Evolutionary conservation across 2,113 vertebrate genomes (phyloP), one percentile per base, ranked within the genome.

Genomic region (Myotis yumanensis): DNA sequence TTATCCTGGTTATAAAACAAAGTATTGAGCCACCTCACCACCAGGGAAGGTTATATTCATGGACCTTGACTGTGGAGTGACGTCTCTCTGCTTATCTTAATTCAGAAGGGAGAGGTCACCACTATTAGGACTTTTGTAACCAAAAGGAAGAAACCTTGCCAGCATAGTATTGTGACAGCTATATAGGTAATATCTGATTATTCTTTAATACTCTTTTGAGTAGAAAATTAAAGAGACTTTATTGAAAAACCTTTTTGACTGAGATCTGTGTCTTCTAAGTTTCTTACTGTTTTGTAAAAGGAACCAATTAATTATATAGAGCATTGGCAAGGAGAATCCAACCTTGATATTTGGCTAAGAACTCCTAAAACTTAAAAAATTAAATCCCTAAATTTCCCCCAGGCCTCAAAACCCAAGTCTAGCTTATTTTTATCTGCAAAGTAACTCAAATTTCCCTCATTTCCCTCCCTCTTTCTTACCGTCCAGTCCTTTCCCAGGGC

Each of bases 311-410:
- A 79, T 90, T 94, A 59, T 85, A 35, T 17, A 64, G 6, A 83
- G 9, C 15, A 81, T 46, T 79, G 46, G 15, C 59, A 86, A 84
- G 43, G 77, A 92, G 75, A 89, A 91, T 10, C 52, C 8, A 66
- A 37, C 22, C n/a, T 66, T 94, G 32, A 66, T 88, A 71, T 43
- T 87, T 97, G 82, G 22, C 72, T 76, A 32, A 93, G 40, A 73
- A 75, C 43, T 7, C 9, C n/a, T 54, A 37, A 76, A 86, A 75
- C 43, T 87, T 77, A 32, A 32, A 51, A 46, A 46, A 64, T 30
- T 32, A 43, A 83, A 79, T 57, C 7, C 20, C n/a, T 54, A 37
- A 76, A 86, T 37, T 92, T 82, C 28, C 8, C 57, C 22, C 12
- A 62, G n/a, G 48, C 12, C 11, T 43, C 8, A 35, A 69, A 37